Evolutionary conservation across 2,797 vertebrate species (phyloP).

Genomic region (Enteromius fasciolatus): DNA sequence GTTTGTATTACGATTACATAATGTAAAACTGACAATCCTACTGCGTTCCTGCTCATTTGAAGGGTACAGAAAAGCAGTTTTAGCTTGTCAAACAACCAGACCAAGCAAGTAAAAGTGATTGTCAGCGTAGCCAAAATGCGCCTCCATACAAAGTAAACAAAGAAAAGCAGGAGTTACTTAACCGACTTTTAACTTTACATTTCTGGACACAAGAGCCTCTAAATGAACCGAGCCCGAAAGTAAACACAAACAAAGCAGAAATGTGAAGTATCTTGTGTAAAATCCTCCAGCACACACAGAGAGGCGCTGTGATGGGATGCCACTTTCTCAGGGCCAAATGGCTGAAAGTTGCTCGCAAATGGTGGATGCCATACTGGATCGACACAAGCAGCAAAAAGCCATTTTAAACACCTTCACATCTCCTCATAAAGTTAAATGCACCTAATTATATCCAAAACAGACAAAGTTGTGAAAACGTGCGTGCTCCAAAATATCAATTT

Average conservation of each 20-base stretch:
- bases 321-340: conserved; percentile 53
- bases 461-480: conserved; percentile 18
- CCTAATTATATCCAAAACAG: not conserved
- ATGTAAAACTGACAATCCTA: not conserved
- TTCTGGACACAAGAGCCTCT: not conserved
- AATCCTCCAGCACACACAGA: conserved; percentile 32
- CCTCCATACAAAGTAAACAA: conserved; percentile 14
- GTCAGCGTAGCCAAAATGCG: conserved; percentile 4
- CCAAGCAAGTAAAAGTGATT: not conserved
- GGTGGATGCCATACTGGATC: conserved; percentile 43
- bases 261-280: conserved; percentile 21
- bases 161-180: not conserved
- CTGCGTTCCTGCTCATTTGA: no score
- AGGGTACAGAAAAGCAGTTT: not conserved
- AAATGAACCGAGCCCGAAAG: not conserved
- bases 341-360: conserved; percentile 55
- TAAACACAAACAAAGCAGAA: conserved; percentile 11
- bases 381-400: conserved; percentile 13
- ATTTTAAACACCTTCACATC: not conserved
- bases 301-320: conserved; percentile 46
- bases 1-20: not conserved
- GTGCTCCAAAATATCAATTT: not conserved
- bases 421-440: not conserved
- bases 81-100: not conserved
- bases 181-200: not conserved